Evolutionary conservation across 2,113 vertebrate species (phyloP).

Genomic region (Ageneiosus marmoratus): DNA sequence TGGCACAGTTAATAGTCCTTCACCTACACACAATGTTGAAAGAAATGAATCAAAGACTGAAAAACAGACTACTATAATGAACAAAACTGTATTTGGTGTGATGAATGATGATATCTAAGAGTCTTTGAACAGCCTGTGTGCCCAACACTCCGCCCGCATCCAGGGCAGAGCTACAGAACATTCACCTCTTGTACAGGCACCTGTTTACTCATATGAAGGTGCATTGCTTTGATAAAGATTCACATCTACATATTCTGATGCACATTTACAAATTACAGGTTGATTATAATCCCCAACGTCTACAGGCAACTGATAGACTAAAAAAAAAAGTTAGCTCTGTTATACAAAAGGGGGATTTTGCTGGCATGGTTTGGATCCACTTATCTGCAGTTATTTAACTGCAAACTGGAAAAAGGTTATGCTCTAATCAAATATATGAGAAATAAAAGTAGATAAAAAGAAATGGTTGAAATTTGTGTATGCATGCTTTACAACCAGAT

Average conservation of each 20-base stretch:
- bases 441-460: background rate
- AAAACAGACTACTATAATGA: background rate
- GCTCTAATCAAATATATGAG: background rate
- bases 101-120: background rate
- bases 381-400: background rate
- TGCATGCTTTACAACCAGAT: background rate
- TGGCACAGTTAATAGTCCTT: too few species aligned
- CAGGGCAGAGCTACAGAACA: background rate
- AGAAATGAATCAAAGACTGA: background rate
- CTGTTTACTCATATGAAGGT: background rate
- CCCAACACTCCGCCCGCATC: background rate
- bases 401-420: background rate
- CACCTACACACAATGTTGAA: background rate
- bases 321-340: background rate
- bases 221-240: background rate
- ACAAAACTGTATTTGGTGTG: background rate
- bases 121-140: background rate
- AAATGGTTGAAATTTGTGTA: background rate
- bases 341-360: background rate
- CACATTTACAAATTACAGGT: background rate
- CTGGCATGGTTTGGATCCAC: background rate
- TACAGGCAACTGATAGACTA: background rate
- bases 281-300: background rate
- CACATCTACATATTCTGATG: background rate
- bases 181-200: background rate